These are phyloP conservation scores for Mallotus villosus DNA, from an alignment of 2,797 vertebrate genomes.

Conservation along the genomic window DNA sequence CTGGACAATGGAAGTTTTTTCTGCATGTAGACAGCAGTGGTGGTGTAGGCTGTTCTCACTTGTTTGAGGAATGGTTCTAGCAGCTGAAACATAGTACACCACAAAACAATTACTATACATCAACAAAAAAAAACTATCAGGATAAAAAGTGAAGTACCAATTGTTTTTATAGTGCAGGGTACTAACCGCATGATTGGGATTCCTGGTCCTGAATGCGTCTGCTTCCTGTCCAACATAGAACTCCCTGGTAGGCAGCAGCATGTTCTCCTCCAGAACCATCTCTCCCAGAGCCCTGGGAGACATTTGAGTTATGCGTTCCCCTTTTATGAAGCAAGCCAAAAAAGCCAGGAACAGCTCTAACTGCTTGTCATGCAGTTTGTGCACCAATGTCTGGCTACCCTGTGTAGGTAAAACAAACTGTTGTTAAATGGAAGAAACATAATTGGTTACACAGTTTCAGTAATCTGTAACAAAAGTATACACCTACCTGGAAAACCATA, in stretches of 20 bases:
- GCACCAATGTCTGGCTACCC: slow-evolving; percentile 39
- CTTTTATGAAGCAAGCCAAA: slow-evolving; percentile 34
- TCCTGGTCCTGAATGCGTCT: too few species aligned
- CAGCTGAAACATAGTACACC: slow-evolving; percentile 25
- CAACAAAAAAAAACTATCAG: too few species aligned
- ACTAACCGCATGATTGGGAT: too few species aligned
- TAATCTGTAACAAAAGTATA: slow-evolving; percentile 3
- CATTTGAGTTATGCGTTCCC: slow-evolving; percentile 20
- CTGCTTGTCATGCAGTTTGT: slow-evolving; percentile 31
- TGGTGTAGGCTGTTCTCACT: slow-evolving; percentile 20
- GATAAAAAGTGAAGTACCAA: too few species aligned
- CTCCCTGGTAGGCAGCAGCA: too few species aligned
- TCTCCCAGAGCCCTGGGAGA: slow-evolving; percentile 26
- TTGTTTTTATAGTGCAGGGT: too few species aligned
- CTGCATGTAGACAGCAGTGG: slow-evolving; percentile 30
- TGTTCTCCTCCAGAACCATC: too few species aligned
- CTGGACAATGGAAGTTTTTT: slow-evolving; percentile 29
- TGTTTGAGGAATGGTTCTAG: slow-evolving; percentile 14
- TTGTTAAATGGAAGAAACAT: slow-evolving; percentile 17
- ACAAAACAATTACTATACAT: too few species aligned
- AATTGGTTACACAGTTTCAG: too few species aligned
- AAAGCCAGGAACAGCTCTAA: slow-evolving; percentile 37
- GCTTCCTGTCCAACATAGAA: too few species aligned
- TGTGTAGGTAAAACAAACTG: slow-evolving; percentile 3
- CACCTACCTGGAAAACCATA: slow-evolving; percentile 27